phyloP scores from a whole-genome alignment of 2,113 vertebrate species.

The Ovis canadensis region DNA sequence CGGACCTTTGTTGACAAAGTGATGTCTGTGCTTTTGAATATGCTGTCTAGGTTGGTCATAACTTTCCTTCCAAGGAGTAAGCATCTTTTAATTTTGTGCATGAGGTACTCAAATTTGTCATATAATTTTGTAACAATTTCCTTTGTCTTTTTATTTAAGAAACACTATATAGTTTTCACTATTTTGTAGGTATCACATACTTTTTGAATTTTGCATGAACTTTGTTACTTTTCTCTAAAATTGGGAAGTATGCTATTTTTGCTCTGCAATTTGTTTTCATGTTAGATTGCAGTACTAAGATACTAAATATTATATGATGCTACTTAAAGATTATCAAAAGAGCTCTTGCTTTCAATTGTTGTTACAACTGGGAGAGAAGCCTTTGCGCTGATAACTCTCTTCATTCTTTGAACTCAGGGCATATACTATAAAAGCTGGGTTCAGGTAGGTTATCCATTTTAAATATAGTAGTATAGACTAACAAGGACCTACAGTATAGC shows the following conservation, averaged over 20 bases:
- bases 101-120: constrained; percentile 9
- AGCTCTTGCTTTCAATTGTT: not conserved
- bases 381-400: not conserved
- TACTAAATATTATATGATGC: not conserved
- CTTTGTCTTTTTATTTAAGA: not conserved
- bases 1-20: not conserved
- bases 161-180: not conserved
- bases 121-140: not conserved
- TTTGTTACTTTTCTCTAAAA: constrained; percentile 16
- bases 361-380: not conserved
- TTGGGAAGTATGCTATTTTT: not conserved
- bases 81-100: not conserved
- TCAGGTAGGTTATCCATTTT: not conserved
- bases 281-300: not conserved
- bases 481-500: not conserved
- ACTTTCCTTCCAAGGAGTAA: not conserved
- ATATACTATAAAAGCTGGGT: not conserved
- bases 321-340: not conserved
- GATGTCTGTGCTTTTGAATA: not conserved
- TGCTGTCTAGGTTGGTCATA: not conserved
- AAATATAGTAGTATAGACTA: not conserved
- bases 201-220: not conserved
- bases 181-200: not conserved
- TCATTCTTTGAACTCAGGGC: not conserved
- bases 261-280: not conserved